A percentile compares a stretch with the other conserved stretches of the same genome.
These are phyloP conservation scores for Microcebus lehilahytsara DNA, from an alignment of 2,113 vertebrate species.

Conservation along the genomic window DNA sequence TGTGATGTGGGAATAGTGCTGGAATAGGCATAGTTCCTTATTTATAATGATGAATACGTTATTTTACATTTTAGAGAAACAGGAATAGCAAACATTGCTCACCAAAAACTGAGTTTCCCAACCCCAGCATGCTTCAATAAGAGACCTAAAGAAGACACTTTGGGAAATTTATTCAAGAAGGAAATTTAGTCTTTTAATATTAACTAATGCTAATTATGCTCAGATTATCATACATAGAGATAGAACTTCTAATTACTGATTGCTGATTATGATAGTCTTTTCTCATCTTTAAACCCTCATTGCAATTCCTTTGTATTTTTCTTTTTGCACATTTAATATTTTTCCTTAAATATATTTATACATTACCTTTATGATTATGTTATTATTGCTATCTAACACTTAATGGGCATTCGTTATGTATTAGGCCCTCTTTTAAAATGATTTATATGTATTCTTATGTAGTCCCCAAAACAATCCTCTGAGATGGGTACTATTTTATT, in stretches of 20 bases:
- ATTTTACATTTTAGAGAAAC: neutral
- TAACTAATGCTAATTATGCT: conserved; percentile 51
- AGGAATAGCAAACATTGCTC: conserved; percentile 2
- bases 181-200: conserved; percentile 1
- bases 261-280: neutral
- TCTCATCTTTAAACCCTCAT: neutral
- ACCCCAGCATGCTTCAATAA: neutral
- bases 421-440: neutral
- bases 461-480: neutral
- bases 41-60: neutral
- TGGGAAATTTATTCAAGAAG: neutral
- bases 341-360: neutral
- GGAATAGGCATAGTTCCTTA: neutral
- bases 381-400: neutral
- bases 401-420: neutral
- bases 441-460: neutral
- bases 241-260: neutral
- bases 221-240: neutral
- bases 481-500: neutral
- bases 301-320: conserved; percentile 23
- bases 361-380: conserved; percentile 19
- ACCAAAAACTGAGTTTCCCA: neutral
- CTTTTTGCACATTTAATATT: neutral
- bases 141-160: neutral
- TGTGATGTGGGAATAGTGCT: neutral